Base-by-base conservation (phyloP, 2,797 vertebrate genomes). In the Periophthalmus magnuspinnatus region DNA sequence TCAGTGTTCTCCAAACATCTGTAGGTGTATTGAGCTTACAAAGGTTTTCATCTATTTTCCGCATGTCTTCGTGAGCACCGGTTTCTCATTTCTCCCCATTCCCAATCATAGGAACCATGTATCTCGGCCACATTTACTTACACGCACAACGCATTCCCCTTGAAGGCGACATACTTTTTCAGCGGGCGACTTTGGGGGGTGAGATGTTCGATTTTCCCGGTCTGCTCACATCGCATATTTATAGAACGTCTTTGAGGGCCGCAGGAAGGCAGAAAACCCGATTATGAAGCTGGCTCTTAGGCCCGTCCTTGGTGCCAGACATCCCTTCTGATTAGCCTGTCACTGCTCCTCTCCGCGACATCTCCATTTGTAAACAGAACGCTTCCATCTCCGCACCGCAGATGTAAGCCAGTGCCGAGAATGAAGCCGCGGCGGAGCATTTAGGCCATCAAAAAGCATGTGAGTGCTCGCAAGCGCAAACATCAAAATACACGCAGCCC, bases 321-420 rank as follows among this genome's bases (percentile, higher is more conserved):
- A 75, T 67, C 83, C 94, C 93, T 93, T 89, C 92, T 93, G 94
- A 94, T 92, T 94, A 88, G 93, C 82, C 94, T 95, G 94, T 95
- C 95, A 95, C 50, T 66, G 33, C 33, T 66, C 78, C 91, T 92
- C 65, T 92, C 92, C 88, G 91, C 91, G 90, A 95, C 90, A 88
- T 97, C 94, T 97, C 95, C 94, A 96, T 97, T 96, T 96, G 94
- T 94, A 96, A 95, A 96, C 94, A 92, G 58, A 85, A 91, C 80
- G 75, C 86, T 83, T 87, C 83, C 71, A 74, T 82, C 82, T 84
- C 81, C 72, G 22, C 50, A 34, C 69, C 76, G 52, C 73, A 80
- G 76, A 86, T 77, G 76, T 72, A 69, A 71, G 74, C 63, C 75
- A 73, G 79, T 45, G 5, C 38, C 50, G 32, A 63, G 36, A 75